phyloP scores from a whole-genome alignment of 2,888 invertebrate species.

The Eledona agricola region DNA sequence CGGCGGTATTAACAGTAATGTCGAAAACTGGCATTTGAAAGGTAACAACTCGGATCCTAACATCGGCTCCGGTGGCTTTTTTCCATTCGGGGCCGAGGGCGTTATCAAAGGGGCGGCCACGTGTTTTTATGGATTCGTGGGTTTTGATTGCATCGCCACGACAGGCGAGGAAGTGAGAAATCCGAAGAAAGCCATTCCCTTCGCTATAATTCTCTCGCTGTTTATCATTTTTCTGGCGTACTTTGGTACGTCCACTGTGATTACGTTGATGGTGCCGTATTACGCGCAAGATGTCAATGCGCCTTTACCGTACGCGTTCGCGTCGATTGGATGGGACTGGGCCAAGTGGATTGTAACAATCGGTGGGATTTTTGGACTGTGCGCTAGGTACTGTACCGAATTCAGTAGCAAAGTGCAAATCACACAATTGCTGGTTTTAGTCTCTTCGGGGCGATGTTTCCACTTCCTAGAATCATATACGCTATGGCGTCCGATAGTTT shows the following conservation, averaged over 20 bases:
- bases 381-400: slow-evolving; percentile 72
- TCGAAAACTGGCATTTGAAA: slow-evolving; percentile 63
- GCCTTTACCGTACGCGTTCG: slow-evolving; percentile 83
- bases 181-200: slow-evolving; percentile 86
- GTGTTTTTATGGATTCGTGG: slow-evolving; percentile 93
- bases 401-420: neutral
- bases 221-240: slow-evolving; percentile 87
- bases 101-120: slow-evolving; percentile 82
- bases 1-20: slow-evolving; percentile 76
- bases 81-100: slow-evolving; percentile 83
- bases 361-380: slow-evolving; percentile 86
- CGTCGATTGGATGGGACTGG: slow-evolving; percentile 75
- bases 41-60: slow-evolving; percentile 28
- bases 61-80: slow-evolving; percentile 75
- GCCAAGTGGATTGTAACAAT: slow-evolving; percentile 85
- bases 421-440: slow-evolving; percentile 61
- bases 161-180: slow-evolving; percentile 90
- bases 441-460: slow-evolving; percentile 85
- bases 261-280: slow-evolving; percentile 89
- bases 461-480: slow-evolving; percentile 85
- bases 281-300: slow-evolving; percentile 78
- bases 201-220: slow-evolving; percentile 85
- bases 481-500: slow-evolving; percentile 90
- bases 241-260: slow-evolving; percentile 85
- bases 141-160: slow-evolving; percentile 90